phyloP scores from a whole-genome alignment of 2,113 vertebrate species.

The Psittacara wagleri region DNA sequence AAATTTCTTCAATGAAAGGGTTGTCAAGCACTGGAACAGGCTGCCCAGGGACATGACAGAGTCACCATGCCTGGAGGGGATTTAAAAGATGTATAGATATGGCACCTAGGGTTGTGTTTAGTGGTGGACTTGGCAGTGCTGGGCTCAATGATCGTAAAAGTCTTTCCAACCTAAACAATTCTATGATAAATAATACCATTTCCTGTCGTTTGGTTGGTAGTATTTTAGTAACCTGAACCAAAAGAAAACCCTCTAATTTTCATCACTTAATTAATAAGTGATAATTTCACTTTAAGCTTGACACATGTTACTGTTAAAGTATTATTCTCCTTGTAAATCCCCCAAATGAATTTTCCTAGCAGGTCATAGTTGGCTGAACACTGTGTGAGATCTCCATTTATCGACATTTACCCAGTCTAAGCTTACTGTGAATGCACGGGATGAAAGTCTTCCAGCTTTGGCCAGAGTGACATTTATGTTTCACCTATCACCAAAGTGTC shows the following conservation, averaged over 20 bases:
- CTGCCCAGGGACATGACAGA: background rate
- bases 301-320: background rate
- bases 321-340: background rate
- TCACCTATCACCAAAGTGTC: background rate
- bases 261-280: background rate
- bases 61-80: background rate
- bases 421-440: fast-evolving
- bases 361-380: background rate
- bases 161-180: background rate
- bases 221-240: background rate
- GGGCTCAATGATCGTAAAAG: background rate
- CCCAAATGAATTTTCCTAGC: background rate
- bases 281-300: background rate
- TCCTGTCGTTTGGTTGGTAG: background rate
- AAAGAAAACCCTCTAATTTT: background rate
- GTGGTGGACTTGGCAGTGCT: background rate
- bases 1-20: background rate
- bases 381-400: background rate
- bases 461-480: background rate
- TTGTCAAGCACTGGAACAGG: background rate
- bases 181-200: background rate
- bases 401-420: fast-evolving
- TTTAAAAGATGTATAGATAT: background rate
- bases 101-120: background rate
- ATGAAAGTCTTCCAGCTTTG: fast-evolving